These are phyloP conservation scores for Archocentrus centrarchus DNA, from an alignment of 2,113 vertebrate species.

Conservation along the genomic window DNA sequence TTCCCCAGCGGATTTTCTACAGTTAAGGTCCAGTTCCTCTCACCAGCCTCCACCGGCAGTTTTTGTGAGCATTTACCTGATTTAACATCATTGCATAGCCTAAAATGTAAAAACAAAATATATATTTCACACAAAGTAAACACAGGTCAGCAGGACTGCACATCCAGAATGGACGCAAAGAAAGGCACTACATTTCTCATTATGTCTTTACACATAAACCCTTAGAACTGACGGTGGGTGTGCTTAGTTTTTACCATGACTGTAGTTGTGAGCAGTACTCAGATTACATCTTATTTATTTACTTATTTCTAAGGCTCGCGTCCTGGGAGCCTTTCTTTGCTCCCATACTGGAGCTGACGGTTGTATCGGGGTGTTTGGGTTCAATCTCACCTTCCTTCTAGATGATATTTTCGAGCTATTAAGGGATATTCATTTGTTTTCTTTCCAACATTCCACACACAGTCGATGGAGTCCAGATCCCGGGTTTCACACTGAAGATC, in stretches of 20 bases:
- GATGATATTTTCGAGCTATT: constrained; percentile 1
- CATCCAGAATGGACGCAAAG: no score
- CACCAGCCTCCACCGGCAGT: neutral
- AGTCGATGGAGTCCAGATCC: constrained; percentile 64
- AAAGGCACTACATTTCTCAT: no score
- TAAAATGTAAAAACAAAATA: constrained; percentile 34
- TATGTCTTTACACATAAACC: no score
- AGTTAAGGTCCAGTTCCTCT: constrained; percentile 68
- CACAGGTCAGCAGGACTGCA: no score
- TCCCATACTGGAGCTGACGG: neutral
- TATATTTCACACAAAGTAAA: neutral
- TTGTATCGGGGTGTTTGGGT: neutral
- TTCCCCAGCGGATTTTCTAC: constrained; percentile 52
- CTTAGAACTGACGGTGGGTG: no score
- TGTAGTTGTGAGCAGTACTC: neutral
- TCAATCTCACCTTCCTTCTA: constrained; percentile 68
- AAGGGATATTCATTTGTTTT: neutral
- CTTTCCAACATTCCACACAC: constrained; percentile 60
- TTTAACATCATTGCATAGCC: fast-evolving
- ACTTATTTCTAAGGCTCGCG: no score
- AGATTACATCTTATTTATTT: neutral
- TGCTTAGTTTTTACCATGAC: no score
- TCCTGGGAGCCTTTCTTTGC: neutral
- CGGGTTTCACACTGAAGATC: constrained; percentile 74
- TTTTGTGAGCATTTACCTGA: neutral